phyloP scores from a whole-genome alignment of 2,888 invertebrate species.

The Monopis laevigella region DNA sequence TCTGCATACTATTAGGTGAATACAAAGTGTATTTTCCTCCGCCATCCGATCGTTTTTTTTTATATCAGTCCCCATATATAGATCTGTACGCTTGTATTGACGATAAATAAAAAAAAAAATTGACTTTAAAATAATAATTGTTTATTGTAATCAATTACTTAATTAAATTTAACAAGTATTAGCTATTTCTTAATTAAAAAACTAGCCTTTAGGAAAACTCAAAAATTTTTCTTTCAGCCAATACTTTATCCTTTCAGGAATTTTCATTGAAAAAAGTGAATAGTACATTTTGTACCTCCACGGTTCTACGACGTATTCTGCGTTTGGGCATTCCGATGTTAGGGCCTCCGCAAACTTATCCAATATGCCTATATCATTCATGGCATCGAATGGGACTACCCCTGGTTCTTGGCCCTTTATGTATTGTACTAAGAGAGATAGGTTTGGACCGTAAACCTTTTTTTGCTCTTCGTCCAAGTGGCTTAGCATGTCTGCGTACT shows the following conservation, averaged over 20 bases:
- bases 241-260: constrained; percentile 65
- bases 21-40: too few relatives aligned
- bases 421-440: constrained; percentile 70
- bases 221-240: constrained; percentile 72
- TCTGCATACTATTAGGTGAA: too few relatives aligned
- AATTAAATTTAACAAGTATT: too few relatives aligned
- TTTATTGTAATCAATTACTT: too few relatives aligned
- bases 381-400: constrained; percentile 42
- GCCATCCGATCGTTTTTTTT: too few relatives aligned
- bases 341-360: constrained; percentile 71
- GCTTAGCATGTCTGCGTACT: constrained; percentile 72
- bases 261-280: constrained; percentile 66
- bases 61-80: too few relatives aligned
- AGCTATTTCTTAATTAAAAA: too few relatives aligned
- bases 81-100: too few relatives aligned
- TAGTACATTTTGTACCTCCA: constrained; percentile 75
- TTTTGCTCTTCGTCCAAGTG: constrained; percentile 71
- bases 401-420: constrained; percentile 29
- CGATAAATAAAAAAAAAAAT: too few relatives aligned
- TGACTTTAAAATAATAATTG: too few relatives aligned
- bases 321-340: constrained; percentile 64
- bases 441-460: constrained; percentile 72
- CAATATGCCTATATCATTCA: constrained; percentile 66
- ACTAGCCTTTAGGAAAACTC: constrained; percentile 57
- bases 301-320: constrained; percentile 74